phyloP scores from a whole-genome alignment of 2,888 invertebrate species.

The Eupeodes luniger region DNA sequence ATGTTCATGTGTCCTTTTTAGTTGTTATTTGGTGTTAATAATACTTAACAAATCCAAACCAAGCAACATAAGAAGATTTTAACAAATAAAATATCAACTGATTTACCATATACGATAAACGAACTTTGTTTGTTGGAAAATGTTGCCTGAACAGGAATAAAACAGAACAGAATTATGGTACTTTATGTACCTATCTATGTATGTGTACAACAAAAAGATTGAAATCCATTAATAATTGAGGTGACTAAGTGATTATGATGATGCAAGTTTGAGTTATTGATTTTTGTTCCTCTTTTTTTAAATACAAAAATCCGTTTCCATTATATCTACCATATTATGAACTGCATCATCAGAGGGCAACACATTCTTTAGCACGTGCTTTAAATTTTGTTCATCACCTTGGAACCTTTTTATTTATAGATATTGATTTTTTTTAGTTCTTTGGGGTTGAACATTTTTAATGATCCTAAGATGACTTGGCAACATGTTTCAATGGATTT shows the following conservation, averaged over 20 bases:
- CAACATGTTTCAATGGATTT: neutral
- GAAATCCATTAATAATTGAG: slow-evolving; percentile 73
- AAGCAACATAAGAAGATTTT: slow-evolving; percentile 35
- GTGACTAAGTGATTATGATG: slow-evolving; percentile 73
- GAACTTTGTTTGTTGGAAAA: neutral
- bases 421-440: slow-evolving; percentile 29
- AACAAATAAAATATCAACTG: slow-evolving; percentile 47
- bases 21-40: slow-evolving; percentile 49
- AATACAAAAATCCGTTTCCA: neutral
- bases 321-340: neutral
- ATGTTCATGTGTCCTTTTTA: neutral
- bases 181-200: slow-evolving; percentile 27
- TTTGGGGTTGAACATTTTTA: neutral
- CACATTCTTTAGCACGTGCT: slow-evolving; percentile 39
- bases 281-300: slow-evolving; percentile 27
- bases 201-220: slow-evolving; percentile 33
- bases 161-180: slow-evolving; percentile 26
- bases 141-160: too few species aligned
- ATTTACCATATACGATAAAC: slow-evolving; percentile 57
- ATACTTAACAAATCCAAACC: slow-evolving; percentile 28
- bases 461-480: slow-evolving; percentile 24
- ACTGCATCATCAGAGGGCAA: neutral
- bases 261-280: slow-evolving; percentile 57
- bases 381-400: neutral
- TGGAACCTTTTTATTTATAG: neutral